Conservation (phyloP, 2,888 invertebrate genomes). For the Cephus spinipes region DNA sequence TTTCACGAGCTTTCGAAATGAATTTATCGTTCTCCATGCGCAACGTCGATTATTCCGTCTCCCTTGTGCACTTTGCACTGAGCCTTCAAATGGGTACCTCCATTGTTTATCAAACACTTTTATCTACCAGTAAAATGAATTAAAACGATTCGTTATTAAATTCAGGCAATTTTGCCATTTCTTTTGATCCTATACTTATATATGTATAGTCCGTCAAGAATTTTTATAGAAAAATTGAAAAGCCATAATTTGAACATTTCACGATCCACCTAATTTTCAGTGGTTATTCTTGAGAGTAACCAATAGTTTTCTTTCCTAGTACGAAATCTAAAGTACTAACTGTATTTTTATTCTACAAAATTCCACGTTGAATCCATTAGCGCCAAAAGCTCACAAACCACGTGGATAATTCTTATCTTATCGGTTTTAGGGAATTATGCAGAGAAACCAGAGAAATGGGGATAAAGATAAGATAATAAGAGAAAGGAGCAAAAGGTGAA, state of each 20-base stretch:
- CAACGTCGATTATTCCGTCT: not conserved
- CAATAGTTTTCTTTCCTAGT: too few relatives aligned
- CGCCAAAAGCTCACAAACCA: not conserved
- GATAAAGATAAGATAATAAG: not conserved
- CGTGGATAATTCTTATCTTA: not conserved
- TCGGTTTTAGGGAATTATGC: not conserved
- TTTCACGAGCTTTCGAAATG: not conserved
- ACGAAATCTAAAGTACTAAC: too few relatives aligned
- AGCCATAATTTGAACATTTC: too few relatives aligned
- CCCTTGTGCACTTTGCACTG: not conserved
- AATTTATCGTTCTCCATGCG: not conserved
- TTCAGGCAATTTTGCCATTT: not conserved
- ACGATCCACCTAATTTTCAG: too few relatives aligned
- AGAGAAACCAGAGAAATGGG: not conserved
- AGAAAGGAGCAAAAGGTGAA: not conserved
- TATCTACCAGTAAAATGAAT: not conserved
- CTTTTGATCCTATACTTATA: not conserved
- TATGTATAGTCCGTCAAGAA: too few relatives aligned
- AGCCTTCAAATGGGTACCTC: not conserved
- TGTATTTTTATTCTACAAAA: not conserved
- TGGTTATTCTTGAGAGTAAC: too few relatives aligned
- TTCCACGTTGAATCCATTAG: not conserved
- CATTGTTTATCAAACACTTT: conserved; percentile 6
- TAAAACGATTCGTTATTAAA: conserved; percentile 2
- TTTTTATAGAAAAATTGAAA: too few relatives aligned